Conservation (phyloP, 2,113 vertebrate genomes). For the Nycticryphes semicollaris region DNA sequence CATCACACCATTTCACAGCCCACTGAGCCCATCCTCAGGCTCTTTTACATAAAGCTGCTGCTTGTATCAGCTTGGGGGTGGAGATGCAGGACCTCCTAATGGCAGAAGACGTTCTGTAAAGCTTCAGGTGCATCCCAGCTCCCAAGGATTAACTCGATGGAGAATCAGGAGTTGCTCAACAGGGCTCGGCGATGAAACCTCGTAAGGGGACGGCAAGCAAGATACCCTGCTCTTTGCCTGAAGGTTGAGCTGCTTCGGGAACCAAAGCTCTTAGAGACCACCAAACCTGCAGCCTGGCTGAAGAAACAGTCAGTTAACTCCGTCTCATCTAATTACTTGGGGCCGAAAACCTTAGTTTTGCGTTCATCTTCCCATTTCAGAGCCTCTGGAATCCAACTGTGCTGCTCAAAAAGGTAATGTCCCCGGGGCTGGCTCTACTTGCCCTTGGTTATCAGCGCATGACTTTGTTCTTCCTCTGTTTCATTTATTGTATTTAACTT, state of each 20-base stretch:
- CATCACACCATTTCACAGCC: neutral
- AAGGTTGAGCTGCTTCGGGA: fast-evolving
- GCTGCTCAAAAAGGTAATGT: neutral
- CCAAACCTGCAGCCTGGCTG: neutral
- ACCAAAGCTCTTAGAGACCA: neutral
- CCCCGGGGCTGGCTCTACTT: neutral
- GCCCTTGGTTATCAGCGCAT: neutral
- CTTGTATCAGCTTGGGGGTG: neutral
- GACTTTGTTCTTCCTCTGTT: neutral
- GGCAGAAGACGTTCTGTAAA: neutral
- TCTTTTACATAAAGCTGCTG: fast-evolving
- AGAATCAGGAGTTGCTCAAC: neutral
- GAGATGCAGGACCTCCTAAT: neutral
- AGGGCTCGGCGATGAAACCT: neutral
- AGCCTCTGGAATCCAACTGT: neutral
- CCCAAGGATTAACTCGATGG: neutral
- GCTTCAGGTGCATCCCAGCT: neutral
- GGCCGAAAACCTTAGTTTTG: neutral
- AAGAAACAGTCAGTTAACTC: neutral
- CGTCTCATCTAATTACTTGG: fast-evolving
- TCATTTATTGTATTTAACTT: neutral
- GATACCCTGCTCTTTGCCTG: neutral
- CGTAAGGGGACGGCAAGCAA: neutral
- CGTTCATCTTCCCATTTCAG: neutral
- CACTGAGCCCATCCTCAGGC: neutral